These are phyloP conservation scores for Calliopum simillimum DNA, from an alignment of 2,888 invertebrate species.

Conservation along the genomic window DNA sequence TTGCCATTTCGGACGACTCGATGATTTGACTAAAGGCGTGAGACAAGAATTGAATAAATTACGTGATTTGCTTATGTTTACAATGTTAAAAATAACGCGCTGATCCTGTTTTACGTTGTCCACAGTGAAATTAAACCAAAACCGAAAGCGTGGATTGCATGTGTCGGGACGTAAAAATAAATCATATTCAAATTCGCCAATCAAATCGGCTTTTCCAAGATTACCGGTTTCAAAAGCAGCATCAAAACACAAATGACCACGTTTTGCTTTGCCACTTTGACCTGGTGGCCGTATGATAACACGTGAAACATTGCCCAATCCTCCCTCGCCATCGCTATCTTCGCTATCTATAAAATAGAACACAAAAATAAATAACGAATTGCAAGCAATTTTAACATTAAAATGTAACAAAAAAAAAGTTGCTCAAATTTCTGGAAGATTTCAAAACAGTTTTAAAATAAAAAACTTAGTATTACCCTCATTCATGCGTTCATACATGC, in stretches of 20 bases:
- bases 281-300: slow-evolving; percentile 90
- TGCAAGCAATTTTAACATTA: background rate
- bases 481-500: slow-evolving; percentile 74
- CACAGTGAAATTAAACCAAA: slow-evolving; percentile 99
- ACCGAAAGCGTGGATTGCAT: slow-evolving; percentile 89
- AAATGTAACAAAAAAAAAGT: background rate
- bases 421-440: background rate
- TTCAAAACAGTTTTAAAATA: too few relatives aligned
- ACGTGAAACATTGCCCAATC: slow-evolving; percentile 91
- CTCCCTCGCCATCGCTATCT: slow-evolving; percentile 93
- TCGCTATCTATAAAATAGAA: slow-evolving; percentile 77
- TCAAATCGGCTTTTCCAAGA: slow-evolving; percentile 92
- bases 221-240: slow-evolving; percentile 98
- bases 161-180: slow-evolving; percentile 96
- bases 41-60: slow-evolving; percentile 90
- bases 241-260: slow-evolving; percentile 96
- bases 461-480: too few relatives aligned
- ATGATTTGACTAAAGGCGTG: slow-evolving; percentile 94
- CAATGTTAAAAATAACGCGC: slow-evolving; percentile 95
- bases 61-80: slow-evolving; percentile 93
- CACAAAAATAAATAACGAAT: background rate
- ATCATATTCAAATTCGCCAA: slow-evolving; percentile 96
- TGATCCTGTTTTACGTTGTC: slow-evolving; percentile 95
- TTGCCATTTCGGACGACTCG: slow-evolving; percentile 91
- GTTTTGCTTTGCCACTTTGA: slow-evolving; percentile 94